A percentile compares a stretch with the other conserved stretches of the same genome.
phyloP scores from a whole-genome alignment of 2,888 invertebrate species.

The Oscheius onirici region DNA sequence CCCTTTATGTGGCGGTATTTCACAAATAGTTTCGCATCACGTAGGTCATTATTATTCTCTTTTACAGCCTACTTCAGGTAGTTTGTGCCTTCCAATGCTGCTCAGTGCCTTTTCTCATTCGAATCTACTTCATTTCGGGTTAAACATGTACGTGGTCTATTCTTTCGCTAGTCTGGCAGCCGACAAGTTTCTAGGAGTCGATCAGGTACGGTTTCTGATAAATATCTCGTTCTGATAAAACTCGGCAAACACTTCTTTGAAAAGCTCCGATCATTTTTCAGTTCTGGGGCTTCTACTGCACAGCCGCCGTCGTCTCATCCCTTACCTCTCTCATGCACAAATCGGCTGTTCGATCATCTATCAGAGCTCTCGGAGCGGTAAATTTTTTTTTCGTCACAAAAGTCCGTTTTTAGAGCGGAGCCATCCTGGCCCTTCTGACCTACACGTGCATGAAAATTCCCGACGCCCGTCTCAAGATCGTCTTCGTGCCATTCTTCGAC shows the following conservation, averaged over 20 bases:
- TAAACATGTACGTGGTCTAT: slow-evolving; percentile 95
- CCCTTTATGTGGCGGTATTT: slow-evolving; percentile 67
- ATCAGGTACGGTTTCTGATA: slow-evolving; percentile 59
- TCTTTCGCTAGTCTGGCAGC: slow-evolving; percentile 79
- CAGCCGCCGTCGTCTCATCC: slow-evolving; percentile 81
- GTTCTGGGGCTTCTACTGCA: slow-evolving; percentile 87
- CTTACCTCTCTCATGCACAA: slow-evolving; percentile 86
- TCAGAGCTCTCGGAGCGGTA: slow-evolving; percentile 91
- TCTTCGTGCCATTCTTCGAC: slow-evolving; percentile 87
- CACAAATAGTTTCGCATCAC: slow-evolving; percentile 66
- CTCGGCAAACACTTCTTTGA: no score
- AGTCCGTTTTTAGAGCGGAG: slow-evolving; percentile 82
- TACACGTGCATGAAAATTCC: slow-evolving; percentile 89
- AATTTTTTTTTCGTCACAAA: slow-evolving; percentile 73
- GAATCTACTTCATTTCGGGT: slow-evolving; percentile 84
- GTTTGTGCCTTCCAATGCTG: slow-evolving; percentile 86
- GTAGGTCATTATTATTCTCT: slow-evolving; percentile 36
- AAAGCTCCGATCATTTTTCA: slow-evolving; percentile 75
- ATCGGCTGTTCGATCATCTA: slow-evolving; percentile 79
- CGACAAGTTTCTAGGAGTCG: slow-evolving; percentile 59
- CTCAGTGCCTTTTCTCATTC: slow-evolving; percentile 94
- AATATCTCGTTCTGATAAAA: no score
- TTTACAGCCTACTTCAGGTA: slow-evolving; percentile 75
- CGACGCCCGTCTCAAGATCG: slow-evolving; percentile 81
- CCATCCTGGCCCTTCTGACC: slow-evolving; percentile 88